Base-by-base conservation (phyloP, 2,113 vertebrate genomes). In the Nettapus auritus region DNA sequence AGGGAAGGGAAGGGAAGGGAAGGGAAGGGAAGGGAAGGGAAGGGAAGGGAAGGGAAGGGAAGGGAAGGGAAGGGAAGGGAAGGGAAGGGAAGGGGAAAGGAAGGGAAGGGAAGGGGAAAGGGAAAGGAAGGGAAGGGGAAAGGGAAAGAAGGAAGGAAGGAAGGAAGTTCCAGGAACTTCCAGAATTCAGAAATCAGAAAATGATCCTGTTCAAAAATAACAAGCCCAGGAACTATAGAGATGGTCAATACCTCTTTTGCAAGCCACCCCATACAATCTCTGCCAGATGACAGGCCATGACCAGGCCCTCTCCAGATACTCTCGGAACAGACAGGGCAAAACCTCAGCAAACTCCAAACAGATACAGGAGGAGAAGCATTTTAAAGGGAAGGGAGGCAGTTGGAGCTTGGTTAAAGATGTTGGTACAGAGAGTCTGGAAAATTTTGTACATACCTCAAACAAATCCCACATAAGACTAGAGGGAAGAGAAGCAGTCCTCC, bases 391-490 rank as follows among this genome's bases (percentile, higher is more conserved):
- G 21, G 11, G 46, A 93, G 36, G 52, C 71, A 66, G 48, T 0
- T 14, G 86, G 69, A 82, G 67, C 22, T 88, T 78, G 44, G 22
- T 91, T 79, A 86, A 86, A 95, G 52, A 40, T 26, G 88, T 77
- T 95, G 46, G 15, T 89, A 34, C 67, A 84, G 88, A 77, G 7
- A 83, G 29, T 40, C 56, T 71, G 82, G 82, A 95, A 95, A 88
- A 88, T 77, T 46, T 86, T 90, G 76, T 89, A 59, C 46, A 20
- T 94, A 60, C 46, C 53, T 88, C 60, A 74, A 75, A 8, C 31
- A 93, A 91, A 93, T 83, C 69, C 80, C n/a, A 66, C 57, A 62
- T 46, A 79, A 91, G 53, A 62, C 60, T 53, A 78, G 50, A 63
- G 75, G 50, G 68, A 94, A 80, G 29, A 68, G 79, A 94, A 94